A percentile compares a stretch with the other conserved stretches of the same genome.
Conservation (phyloP, 2,113 vertebrate genomes). For the Labeo catla region DNA sequence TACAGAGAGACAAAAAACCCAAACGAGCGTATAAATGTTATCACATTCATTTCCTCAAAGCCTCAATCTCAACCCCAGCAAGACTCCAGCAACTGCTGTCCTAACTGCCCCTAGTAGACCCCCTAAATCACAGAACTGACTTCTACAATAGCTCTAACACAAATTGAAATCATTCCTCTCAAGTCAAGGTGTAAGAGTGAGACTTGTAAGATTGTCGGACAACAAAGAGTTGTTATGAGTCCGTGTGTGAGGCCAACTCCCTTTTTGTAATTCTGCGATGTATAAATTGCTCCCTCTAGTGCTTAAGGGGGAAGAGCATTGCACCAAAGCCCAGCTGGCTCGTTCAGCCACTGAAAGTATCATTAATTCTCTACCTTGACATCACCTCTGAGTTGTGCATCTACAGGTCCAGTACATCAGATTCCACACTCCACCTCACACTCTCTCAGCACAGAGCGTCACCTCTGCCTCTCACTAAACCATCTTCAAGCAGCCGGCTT, state of each 20-base stretch:
- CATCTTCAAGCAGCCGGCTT: constrained; percentile 9
- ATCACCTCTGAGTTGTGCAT: constrained; percentile 22
- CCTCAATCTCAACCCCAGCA: constrained; percentile 23
- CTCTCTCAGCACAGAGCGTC: not conserved
- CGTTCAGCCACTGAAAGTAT: not conserved
- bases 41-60: constrained; percentile 48
- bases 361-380: constrained; percentile 37
- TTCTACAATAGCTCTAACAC: constrained; percentile 12
- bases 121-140: constrained; percentile 42
- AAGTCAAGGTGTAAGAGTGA: constrained; percentile 5
- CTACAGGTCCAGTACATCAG: not conserved
- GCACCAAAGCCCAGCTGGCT: constrained; percentile 41
- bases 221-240: constrained; percentile 16
- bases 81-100: constrained; percentile 38
- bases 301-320: constrained; percentile 57
- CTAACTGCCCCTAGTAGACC: constrained; percentile 13
- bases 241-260: constrained; percentile 26
- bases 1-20: constrained; percentile 14
- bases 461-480: constrained; percentile 28
- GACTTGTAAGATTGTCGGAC: constrained; percentile 1
- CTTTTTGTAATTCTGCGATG: constrained; percentile 48
- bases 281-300: constrained; percentile 75
- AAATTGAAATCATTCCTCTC: constrained; percentile 13
- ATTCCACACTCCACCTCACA: constrained; percentile 10
- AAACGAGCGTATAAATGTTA: constrained; percentile 45